Evolutionary conservation across 2,113 vertebrate genomes (phyloP).

Genomic region (Maccullochella peelii): DNA sequence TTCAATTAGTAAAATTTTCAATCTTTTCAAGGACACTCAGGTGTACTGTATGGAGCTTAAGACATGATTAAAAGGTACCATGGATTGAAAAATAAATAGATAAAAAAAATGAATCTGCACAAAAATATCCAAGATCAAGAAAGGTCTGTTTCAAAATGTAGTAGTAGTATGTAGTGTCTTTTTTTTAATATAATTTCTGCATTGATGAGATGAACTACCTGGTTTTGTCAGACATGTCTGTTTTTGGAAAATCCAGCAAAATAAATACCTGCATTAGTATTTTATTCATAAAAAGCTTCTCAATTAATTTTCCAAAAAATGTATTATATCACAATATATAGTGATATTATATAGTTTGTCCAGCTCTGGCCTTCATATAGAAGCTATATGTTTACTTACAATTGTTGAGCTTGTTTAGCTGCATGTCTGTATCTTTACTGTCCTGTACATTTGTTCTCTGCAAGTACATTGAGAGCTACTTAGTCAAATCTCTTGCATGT

Average conservation of each 20-base stretch:
- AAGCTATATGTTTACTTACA: background rate
- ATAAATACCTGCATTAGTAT: background rate
- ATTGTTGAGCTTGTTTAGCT: background rate
- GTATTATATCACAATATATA: background rate
- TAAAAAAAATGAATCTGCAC: too few species aligned
- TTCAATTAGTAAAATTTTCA: background rate
- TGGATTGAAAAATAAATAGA: background rate
- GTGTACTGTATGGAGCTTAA: background rate
- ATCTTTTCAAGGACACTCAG: slow-evolving; percentile 1
- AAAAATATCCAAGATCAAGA: background rate
- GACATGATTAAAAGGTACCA: background rate
- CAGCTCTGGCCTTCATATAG: background rate
- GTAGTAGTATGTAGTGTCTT: too few species aligned
- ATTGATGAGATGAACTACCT: too few species aligned
- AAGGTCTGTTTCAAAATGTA: background rate
- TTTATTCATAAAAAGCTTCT: background rate
- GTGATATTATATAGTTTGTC: background rate
- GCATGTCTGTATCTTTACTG: background rate
- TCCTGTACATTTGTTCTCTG: background rate
- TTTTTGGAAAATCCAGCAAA: too few species aligned
- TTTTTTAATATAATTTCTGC: too few species aligned
- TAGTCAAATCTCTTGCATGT: background rate
- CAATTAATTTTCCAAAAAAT: background rate
- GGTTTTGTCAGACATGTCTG: too few species aligned
- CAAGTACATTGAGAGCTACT: background rate